Evolutionary conservation across 2,888 invertebrate genomes (phyloP), one percentile per base, ranked within the genome.

Genomic region (Spodoptera exigua): DNA sequence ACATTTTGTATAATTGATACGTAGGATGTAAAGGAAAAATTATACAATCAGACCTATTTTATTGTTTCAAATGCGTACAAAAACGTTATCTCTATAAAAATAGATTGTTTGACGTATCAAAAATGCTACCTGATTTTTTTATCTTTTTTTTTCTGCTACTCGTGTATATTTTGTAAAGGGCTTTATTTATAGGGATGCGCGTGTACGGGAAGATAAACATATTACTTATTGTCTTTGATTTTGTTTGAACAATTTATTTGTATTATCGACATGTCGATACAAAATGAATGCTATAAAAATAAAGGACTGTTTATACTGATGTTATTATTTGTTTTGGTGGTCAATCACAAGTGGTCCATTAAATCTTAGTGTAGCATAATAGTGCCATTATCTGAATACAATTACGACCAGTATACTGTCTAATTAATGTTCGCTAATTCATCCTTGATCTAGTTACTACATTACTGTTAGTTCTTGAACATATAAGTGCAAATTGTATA

Each of bases 1-100:
- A 59, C 71, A 59, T 66, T 56, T 53, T 36, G 48, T 58, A 71
- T 70, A 52, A 27, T 52, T 37, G 35, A 64, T 55, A 64, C 37
- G 51, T 55, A 43, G 55, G 52, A 63, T 63, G 43, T 51, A 74
- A 60, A 14, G 44, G 54, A n/a, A 14, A 54, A 59, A 60, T 62
- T 61, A 57, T 53, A 40, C 37, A 46, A 58, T 51, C 40, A 35
- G 4, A 37, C 11, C 35, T 27, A 45, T 49, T 45, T 43, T 47
- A 58, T 57, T 52, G 43, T 57, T 59, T 57, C 7, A 16, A 53
- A 60, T 63, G 58, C 45, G 55, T 52, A 66, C 16, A 27, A 2
- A 51, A 48, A 3, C 34, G 21, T 63, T 69, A 73, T 63, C 63
- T 47, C 63, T 47, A 21, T 13, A 56, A 58, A 45, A 37, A 69